Evolutionary conservation across 2,797 vertebrate genomes (phyloP), one percentile per base, ranked within the genome.

Genomic region (Mastacembelus armatus): DNA sequence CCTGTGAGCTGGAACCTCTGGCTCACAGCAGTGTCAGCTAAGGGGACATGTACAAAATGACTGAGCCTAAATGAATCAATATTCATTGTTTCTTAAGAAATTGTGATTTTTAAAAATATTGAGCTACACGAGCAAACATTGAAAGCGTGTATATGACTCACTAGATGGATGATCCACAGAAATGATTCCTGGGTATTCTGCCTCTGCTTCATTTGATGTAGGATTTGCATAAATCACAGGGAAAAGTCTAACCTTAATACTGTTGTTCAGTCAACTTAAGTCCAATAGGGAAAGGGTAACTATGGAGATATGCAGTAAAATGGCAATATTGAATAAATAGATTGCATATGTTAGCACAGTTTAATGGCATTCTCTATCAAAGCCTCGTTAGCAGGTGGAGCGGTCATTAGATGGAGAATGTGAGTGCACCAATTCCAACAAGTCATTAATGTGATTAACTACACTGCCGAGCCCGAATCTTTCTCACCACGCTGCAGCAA

Each of bases 401-500:
- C 8, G 2, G 29, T 33, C 52, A 57, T 67, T 55, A 64, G 52
- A 58, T 21, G 22, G 42, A 61, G 19, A 63, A 55, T 39, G 57
- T n/a, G 36, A 56, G 33, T 1, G 5, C n/a, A 45, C 33, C 32
- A n/a, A 10, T 70, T 49, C 35, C 32, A 65, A 30, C 30, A 61
- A 49, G 43, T 44, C 49, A 71, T 75, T 77, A 71, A 50, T 27
- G 33, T 78, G 66, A 83, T 80, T 65, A 77, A 74, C 71, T 70
- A 21, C 38, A 32, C 26, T 55, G 64, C 48, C 14, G 5, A 59
- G 71, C 39, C 35, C 57, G 19, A 74, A 60, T 60, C 32, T 66
- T 61, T 69, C 38, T 9, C 21, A 56, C 55, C 36, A 66, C 47
- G 47, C 40, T 40, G 51, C 5, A 4, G 14, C 55, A 38, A 62